These are phyloP conservation scores for Alligator mississippiensis DNA, from an alignment of 2,113 vertebrate species.

Conservation along the genomic window DNA sequence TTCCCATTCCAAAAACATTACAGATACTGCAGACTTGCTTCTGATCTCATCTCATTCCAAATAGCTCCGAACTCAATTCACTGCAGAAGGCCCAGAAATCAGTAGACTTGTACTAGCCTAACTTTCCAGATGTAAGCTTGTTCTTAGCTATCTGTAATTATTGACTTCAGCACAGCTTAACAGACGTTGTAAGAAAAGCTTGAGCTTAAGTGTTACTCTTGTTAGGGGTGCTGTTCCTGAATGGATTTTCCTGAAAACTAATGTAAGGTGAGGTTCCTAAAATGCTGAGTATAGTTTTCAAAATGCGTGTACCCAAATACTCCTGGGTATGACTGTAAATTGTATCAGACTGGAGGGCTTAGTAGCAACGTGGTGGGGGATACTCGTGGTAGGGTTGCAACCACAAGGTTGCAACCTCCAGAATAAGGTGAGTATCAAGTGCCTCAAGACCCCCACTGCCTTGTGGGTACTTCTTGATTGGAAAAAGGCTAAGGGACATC, in stretches of 20 bases:
- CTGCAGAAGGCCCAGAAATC: constrained; percentile 57
- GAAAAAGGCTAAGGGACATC: too few relatives aligned
- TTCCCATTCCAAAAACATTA: constrained; percentile 37
- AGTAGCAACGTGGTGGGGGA: too few relatives aligned
- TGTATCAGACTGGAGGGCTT: too few relatives aligned
- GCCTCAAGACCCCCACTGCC: too few relatives aligned
- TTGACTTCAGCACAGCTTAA: constrained; percentile 29
- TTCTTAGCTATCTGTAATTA: not conserved
- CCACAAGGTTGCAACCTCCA: too few relatives aligned
- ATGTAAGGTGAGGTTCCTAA: constrained; percentile 9
- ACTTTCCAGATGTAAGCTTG: not conserved
- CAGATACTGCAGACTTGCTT: not conserved
- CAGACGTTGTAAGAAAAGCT: constrained; percentile 31
- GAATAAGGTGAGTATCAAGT: too few relatives aligned
- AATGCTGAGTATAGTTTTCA: constrained; percentile 34
- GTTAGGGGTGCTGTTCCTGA: constrained; percentile 12
- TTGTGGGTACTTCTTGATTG: too few relatives aligned
- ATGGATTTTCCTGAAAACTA: not conserved
- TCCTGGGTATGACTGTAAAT: constrained; percentile 46
- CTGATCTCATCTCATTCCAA: constrained; percentile 26
- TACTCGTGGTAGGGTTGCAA: too few relatives aligned
- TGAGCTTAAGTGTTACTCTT: not conserved
- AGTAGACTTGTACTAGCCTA: constrained; percentile 52
- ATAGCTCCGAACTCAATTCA: constrained; percentile 1
- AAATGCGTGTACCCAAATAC: constrained; percentile 28